A percentile compares a stretch with the other conserved stretches of the same genome.
Conservation (phyloP, 2,113 vertebrate species). For the Vombatus ursinus region DNA sequence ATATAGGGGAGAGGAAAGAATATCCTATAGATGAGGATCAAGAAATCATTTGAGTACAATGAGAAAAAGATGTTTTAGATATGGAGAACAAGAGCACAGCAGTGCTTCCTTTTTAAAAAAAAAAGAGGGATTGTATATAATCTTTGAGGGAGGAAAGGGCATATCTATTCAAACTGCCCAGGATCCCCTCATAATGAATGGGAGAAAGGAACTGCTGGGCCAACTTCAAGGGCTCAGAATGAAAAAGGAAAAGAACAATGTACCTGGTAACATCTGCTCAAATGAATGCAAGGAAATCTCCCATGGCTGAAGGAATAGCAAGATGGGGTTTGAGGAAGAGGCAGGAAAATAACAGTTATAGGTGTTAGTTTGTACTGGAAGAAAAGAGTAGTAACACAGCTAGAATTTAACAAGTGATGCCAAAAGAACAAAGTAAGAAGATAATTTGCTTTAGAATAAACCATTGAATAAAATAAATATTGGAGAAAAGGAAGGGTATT, state of each 20-base stretch:
- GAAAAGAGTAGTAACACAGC: neutral
- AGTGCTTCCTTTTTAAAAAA: neutral
- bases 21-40: neutral
- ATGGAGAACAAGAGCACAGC: neutral
- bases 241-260: neutral
- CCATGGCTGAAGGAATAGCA: neutral
- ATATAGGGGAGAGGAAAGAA: neutral
- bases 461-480: neutral
- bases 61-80: neutral
- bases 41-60: neutral
- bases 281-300: neutral
- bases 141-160: neutral
- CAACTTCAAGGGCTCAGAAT: neutral
- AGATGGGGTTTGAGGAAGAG: neutral
- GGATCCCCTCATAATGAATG: neutral
- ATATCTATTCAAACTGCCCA: neutral
- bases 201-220: neutral
- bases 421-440: neutral
- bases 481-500: neutral
- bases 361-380: neutral
- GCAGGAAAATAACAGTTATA: neutral
- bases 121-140: neutral
- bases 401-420: neutral
- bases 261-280: neutral
- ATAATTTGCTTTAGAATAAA: neutral